phyloP scores from a whole-genome alignment of 2,888 invertebrate species.

The Microplitis deprimator region DNA sequence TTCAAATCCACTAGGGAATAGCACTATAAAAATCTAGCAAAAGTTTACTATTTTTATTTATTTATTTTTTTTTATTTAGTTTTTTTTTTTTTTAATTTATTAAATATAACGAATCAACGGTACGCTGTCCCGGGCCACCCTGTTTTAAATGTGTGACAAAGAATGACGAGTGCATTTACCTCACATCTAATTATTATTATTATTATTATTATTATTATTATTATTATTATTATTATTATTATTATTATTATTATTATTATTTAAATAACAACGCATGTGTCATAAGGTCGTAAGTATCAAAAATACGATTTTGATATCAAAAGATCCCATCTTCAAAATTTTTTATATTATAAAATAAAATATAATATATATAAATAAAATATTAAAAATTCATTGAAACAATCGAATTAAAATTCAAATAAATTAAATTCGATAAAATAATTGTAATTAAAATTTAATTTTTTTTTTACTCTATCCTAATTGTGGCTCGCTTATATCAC shows the following conservation, averaged over 20 bases:
- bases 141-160: slow-evolving; percentile 51
- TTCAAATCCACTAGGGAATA: background rate
- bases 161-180: slow-evolving; percentile 52
- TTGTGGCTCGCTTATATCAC: slow-evolving; percentile 30
- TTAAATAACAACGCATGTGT: slow-evolving; percentile 1
- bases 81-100: too few relatives aligned
- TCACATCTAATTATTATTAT: slow-evolving; percentile 10
- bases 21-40: slow-evolving; percentile 15
- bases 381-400: background rate
- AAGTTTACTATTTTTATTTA: slow-evolving; percentile 3
- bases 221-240: background rate
- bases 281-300: background rate
- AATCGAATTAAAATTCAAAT: slow-evolving; percentile 11
- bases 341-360: background rate
- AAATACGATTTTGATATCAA: slow-evolving; percentile 1
- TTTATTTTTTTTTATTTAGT: slow-evolving; percentile 28
- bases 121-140: slow-evolving; percentile 66
- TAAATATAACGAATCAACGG: slow-evolving; percentile 44
- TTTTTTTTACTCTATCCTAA: slow-evolving; percentile 2
- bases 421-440: background rate
- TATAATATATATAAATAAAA: slow-evolving; percentile 7
- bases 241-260: background rate
- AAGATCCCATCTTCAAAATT: background rate
- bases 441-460: too few relatives aligned
- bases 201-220: background rate